Conservation (phyloP, 2,113 vertebrate genomes). For the Climacteris rufus region DNA sequence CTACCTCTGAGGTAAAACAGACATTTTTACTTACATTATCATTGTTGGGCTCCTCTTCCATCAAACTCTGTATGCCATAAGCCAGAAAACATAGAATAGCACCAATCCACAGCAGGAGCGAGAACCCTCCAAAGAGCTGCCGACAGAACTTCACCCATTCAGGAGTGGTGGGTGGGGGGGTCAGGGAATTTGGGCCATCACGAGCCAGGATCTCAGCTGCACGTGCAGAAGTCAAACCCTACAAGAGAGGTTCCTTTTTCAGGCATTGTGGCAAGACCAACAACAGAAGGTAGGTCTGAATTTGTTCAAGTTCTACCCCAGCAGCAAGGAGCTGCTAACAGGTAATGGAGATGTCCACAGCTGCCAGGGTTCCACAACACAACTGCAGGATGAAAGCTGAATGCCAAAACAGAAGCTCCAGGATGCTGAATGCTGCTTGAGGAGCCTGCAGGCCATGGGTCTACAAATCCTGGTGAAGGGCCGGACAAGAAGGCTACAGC, state of each 20-base stretch:
- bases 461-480: not conserved
- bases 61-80: constrained; percentile 81
- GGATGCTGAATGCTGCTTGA: not conserved
- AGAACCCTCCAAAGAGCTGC: constrained; percentile 96
- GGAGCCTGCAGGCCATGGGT: not conserved
- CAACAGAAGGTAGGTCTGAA: not conserved
- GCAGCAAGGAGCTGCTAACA: not conserved
- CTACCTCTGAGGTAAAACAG: not conserved
- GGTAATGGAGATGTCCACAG: not conserved
- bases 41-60: constrained; percentile 81
- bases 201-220: constrained; percentile 90
- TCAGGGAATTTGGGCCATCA: constrained; percentile 92
- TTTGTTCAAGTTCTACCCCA: not conserved
- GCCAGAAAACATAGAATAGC: constrained; percentile 94
- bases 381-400: not conserved
- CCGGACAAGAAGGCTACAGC: not conserved
- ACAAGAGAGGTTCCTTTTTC: not conserved
- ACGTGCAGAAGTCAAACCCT: constrained; percentile 85
- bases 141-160: constrained; percentile 97
- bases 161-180: constrained; percentile 91
- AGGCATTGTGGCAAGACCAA: not conserved
- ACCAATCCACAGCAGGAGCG: constrained; percentile 93
- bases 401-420: not conserved
- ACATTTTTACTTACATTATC: constrained; percentile 83
- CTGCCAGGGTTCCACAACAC: not conserved